phyloP scores from a whole-genome alignment of 1,140 invertebrate genomes.

The Drosophila malerkotliana region DNA sequence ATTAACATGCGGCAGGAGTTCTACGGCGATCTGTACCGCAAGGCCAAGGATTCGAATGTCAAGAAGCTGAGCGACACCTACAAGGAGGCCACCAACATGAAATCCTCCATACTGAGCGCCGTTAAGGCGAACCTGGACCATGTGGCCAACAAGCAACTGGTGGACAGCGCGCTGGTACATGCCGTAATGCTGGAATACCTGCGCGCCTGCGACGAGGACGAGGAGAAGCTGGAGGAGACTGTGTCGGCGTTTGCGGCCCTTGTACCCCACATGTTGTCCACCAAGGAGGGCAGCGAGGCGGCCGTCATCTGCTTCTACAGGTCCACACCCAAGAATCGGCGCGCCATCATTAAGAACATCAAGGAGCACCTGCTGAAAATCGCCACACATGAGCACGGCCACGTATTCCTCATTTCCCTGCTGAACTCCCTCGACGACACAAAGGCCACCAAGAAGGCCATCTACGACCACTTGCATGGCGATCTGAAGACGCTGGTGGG shows the following conservation, averaged over 20 bases:
- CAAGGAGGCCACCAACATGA: slow-evolving; percentile 87
- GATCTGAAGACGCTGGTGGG: slow-evolving; percentile 89
- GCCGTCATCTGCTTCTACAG: slow-evolving; percentile 93
- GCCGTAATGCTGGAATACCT: slow-evolving; percentile 93
- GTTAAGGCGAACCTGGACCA: slow-evolving; percentile 89
- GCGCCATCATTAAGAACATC: slow-evolving; percentile 90
- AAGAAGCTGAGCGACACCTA: slow-evolving; percentile 86
- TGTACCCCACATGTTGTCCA: slow-evolving; percentile 92
- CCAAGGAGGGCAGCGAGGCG: slow-evolving; percentile 91
- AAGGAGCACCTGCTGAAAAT: slow-evolving; percentile 93
- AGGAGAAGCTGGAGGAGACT: slow-evolving; percentile 86
- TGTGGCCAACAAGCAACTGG: slow-evolving; percentile 89
- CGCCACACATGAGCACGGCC: slow-evolving; percentile 93
- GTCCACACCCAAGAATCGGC: slow-evolving; percentile 79
- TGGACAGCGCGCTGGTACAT: slow-evolving; percentile 89
- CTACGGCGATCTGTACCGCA: slow-evolving; percentile 90
- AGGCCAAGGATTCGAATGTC: slow-evolving; percentile 77
- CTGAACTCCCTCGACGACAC: slow-evolving; percentile 97
- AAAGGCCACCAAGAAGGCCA: slow-evolving; percentile 92
- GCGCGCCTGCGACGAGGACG: slow-evolving; percentile 86
- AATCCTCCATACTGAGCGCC: slow-evolving; percentile 88
- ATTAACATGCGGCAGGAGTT: slow-evolving; percentile 90
- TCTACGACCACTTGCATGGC: slow-evolving; percentile 90
- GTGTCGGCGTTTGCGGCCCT: slow-evolving; percentile 89
- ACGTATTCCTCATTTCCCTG: slow-evolving; percentile 92